Percentiles rank a stretch among this genome's conserved stretches.
These are phyloP conservation scores for Drosophila austrosaltans DNA, from an alignment of 2,888 invertebrate genomes.

Conservation along the genomic window DNA sequence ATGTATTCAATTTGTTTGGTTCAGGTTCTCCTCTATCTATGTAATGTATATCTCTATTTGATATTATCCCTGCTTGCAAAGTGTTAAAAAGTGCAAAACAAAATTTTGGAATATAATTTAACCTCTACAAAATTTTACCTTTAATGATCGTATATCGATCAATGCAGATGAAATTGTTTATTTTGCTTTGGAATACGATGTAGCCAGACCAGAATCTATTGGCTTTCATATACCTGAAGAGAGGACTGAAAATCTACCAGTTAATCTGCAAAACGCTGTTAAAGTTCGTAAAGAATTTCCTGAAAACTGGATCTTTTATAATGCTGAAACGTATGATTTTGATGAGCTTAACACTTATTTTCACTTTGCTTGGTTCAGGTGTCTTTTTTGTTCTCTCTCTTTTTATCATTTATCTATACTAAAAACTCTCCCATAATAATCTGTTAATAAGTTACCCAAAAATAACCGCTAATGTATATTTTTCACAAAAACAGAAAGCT, in stretches of 20 bases:
- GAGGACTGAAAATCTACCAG: neutral
- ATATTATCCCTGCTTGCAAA: neutral
- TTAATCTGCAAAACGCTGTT: neutral
- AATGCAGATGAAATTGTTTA: slow-evolving; percentile 7
- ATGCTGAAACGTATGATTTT: slow-evolving; percentile 27
- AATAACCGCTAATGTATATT: neutral
- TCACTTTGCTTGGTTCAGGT: neutral
- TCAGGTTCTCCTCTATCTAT: neutral
- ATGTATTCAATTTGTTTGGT: neutral
- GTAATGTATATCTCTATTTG: too few species aligned
- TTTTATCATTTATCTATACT: neutral
- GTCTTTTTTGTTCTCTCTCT: neutral
- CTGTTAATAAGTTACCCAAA: neutral
- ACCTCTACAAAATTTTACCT: neutral
- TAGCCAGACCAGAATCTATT: neutral
- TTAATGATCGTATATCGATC: too few species aligned
- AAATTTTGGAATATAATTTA: neutral
- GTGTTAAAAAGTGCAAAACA: neutral
- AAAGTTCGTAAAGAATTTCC: slow-evolving; percentile 86
- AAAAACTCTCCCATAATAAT: neutral
- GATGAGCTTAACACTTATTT: neutral
- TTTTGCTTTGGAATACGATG: slow-evolving; percentile 1
- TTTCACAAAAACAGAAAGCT: neutral
- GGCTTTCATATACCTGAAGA: neutral
- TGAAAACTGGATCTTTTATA: slow-evolving; percentile 87